Evolutionary conservation across 2,797 vertebrate species (phyloP).

Genomic region (Helostoma temminkii): DNA sequence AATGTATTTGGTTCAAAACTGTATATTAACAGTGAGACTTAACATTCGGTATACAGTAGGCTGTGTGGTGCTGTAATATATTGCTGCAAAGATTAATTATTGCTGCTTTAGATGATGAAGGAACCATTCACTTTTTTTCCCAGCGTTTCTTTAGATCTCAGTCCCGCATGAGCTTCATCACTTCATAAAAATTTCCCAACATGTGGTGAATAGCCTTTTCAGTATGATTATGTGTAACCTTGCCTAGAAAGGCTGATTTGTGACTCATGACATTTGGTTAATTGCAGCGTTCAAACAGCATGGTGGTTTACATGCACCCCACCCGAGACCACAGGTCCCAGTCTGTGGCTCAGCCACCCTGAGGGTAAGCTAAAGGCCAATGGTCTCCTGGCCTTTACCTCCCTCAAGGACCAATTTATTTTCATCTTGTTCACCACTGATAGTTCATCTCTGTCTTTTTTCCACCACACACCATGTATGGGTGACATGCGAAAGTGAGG

Average conservation of each 20-base stretch:
- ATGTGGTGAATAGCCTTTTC: conserved; percentile 69
- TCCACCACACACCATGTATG: conserved; percentile 34
- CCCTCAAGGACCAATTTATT: conserved; percentile 80
- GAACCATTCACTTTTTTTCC: background rate
- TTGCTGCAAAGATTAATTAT: conserved; percentile 12
- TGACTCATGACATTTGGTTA: conserved; percentile 77
- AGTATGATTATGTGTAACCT: conserved; percentile 59
- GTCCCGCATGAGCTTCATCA: conserved; percentile 7
- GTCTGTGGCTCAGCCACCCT: conserved; percentile 51
- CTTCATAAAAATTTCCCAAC: conserved; percentile 40
- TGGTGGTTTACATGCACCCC: conserved; percentile 51
- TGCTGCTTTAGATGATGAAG: no score
- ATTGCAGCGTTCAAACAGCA: conserved; percentile 65
- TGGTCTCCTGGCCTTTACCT: conserved; percentile 63
- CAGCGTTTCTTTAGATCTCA: conserved; percentile 7
- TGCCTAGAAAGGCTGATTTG: conserved; percentile 52
- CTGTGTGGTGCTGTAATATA: conserved; percentile 1
- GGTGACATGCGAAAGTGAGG: conserved; percentile 18
- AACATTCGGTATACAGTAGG: conserved; percentile 13
- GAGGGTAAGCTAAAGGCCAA: conserved; percentile 63
- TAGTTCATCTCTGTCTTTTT: conserved; percentile 38
- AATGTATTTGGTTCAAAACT: conserved; percentile 6
- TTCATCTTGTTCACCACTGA: conserved; percentile 58
- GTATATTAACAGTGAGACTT: conserved; percentile 2
- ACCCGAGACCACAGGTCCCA: conserved; percentile 41